Evolutionary conservation across 2,888 invertebrate genomes (phyloP).

Genomic region (Diplolepis rosae): DNA sequence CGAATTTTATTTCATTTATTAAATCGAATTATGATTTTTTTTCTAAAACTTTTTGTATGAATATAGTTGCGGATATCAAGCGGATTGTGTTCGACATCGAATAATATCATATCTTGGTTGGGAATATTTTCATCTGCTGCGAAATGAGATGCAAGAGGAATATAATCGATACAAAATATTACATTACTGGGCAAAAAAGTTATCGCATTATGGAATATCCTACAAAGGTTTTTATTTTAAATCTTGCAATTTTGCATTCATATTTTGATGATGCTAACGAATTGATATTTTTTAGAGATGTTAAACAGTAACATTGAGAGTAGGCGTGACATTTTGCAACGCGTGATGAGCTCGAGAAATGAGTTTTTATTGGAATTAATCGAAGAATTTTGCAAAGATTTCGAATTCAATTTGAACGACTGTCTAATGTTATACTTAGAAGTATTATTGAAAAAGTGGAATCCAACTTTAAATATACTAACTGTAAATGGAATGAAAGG

Average conservation of each 20-base stretch:
- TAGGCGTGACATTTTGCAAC: constrained; percentile 61
- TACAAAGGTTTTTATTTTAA: constrained; percentile 59
- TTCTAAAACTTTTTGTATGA: neutral
- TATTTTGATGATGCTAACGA: neutral
- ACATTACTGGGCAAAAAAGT: constrained; percentile 65
- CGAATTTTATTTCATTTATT: constrained; percentile 32
- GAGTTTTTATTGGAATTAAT: constrained; percentile 63
- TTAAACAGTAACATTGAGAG: constrained; percentile 57
- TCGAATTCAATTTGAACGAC: constrained; percentile 68
- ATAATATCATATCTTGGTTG: constrained; percentile 60
- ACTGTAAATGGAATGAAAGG: constrained; percentile 48
- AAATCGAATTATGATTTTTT: constrained; percentile 18
- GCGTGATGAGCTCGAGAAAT: constrained; percentile 57
- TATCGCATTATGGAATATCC: constrained; percentile 63
- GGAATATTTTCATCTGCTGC: constrained; percentile 59
- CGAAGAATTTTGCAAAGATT: constrained; percentile 73
- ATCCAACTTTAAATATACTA: constrained; percentile 62
- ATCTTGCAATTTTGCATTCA: constrained; percentile 1
- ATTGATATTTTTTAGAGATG: constrained; percentile 56
- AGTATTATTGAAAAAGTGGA: constrained; percentile 72
- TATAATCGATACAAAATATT: constrained; percentile 56
- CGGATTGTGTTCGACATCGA: constrained; percentile 54
- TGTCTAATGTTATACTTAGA: constrained; percentile 71
- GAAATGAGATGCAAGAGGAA: constrained; percentile 47
- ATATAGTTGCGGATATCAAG: constrained; percentile 49